These are phyloP conservation scores for Drosophila anomelani DNA, from an alignment of 2,888 invertebrate genomes.

Conservation along the genomic window DNA sequence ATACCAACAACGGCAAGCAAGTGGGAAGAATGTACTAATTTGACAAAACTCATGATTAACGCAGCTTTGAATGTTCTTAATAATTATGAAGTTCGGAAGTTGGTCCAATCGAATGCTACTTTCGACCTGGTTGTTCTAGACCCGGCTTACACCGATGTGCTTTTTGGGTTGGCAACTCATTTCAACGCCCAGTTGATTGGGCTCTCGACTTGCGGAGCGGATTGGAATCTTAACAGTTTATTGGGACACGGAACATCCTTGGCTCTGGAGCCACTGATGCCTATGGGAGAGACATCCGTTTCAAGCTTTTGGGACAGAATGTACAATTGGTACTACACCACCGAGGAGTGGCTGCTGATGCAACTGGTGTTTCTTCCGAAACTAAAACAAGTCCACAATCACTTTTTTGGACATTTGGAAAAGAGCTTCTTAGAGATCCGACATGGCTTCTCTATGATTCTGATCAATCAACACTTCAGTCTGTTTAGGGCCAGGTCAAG, in stretches of 20 bases:
- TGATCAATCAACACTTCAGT: constrained; percentile 82
- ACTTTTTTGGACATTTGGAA: constrained; percentile 62
- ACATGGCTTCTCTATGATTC: constrained; percentile 71
- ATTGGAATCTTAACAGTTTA: constrained; percentile 70
- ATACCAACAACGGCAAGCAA: not conserved
- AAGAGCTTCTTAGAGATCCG: constrained; percentile 59
- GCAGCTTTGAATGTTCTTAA: constrained; percentile 47
- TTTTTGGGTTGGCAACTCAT: constrained; percentile 75
- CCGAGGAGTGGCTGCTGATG: constrained; percentile 66
- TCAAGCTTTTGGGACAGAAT: constrained; percentile 78
- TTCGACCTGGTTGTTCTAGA: constrained; percentile 83
- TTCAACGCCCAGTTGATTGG: constrained; percentile 79
- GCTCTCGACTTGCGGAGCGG: constrained; percentile 65
- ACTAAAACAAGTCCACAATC: constrained; percentile 44
- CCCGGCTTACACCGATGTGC: constrained; percentile 77
- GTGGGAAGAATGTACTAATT: constrained; percentile 10
- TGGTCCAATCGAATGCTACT: constrained; percentile 73
- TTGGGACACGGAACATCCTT: constrained; percentile 72
- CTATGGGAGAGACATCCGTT: constrained; percentile 60
- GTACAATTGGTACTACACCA: constrained; percentile 67
- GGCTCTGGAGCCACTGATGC: constrained; percentile 71
- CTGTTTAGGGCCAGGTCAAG: constrained; percentile 75
- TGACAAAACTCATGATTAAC: constrained; percentile 32
- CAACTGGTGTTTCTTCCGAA: constrained; percentile 67
- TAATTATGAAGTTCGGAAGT: constrained; percentile 52